phyloP scores from a whole-genome alignment of 2,888 invertebrate genomes.

The Leptinotarsa juncta region DNA sequence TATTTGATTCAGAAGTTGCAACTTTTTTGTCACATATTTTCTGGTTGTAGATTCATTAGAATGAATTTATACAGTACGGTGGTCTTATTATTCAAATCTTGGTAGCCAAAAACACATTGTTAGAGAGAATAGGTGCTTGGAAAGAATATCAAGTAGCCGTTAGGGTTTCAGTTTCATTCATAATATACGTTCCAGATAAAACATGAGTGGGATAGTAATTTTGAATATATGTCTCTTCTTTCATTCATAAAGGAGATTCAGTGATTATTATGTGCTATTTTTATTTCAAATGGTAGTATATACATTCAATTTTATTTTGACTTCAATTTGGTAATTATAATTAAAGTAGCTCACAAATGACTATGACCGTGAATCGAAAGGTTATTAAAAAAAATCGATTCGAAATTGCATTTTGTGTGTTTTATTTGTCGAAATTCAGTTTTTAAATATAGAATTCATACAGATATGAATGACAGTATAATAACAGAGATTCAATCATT shows the following conservation, averaged over 20 bases:
- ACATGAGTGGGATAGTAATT: slow-evolving; percentile 36
- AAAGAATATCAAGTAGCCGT: slow-evolving; percentile 42
- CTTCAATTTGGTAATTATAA: no score
- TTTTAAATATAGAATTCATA: no score
- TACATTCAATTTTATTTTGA: no score
- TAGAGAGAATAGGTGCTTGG: slow-evolving; percentile 46
- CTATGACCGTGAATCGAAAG: no score
- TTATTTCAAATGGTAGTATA: no score
- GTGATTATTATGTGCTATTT: slow-evolving; percentile 10
- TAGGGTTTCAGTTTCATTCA: slow-evolving; percentile 44
- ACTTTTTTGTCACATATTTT: slow-evolving; percentile 45
- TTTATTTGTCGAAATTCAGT: no score
- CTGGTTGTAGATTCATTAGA: slow-evolving; percentile 47
- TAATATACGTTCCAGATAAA: slow-evolving; percentile 39
- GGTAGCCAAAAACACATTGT: slow-evolving; percentile 53
- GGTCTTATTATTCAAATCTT: slow-evolving; percentile 50
- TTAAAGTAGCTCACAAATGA: no score
- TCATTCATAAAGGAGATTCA: slow-evolving; percentile 33
- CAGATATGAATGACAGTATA: no score
- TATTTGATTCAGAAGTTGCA: slow-evolving; percentile 33
- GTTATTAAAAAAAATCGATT: no score
- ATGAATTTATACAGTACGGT: slow-evolving; percentile 53
- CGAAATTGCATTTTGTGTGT: no score
- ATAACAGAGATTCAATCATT: no score
- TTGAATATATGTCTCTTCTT: slow-evolving; percentile 21